Base-by-base conservation (phyloP, 2,113 vertebrate species). In the Bubo bubo region DNA sequence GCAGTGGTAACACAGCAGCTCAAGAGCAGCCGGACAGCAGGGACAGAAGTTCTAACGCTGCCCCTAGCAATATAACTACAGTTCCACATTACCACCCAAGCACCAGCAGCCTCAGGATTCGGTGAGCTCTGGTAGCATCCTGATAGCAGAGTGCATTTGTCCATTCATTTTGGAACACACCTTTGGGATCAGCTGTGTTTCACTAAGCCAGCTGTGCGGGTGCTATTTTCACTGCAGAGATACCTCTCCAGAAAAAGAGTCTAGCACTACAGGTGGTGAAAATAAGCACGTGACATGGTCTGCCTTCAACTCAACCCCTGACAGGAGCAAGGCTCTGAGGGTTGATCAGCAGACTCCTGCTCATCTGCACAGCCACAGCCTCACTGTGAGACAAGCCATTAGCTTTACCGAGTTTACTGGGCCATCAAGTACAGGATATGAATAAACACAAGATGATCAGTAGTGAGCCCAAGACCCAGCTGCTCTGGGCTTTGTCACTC, bases 121-220 rank as follows among this genome's bases (percentile, higher is more conserved):
- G 47, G 56, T 0, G 1, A 82, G 66, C 37, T 49, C 23, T 22
- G 34, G 39, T 0, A 72, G 34, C 72, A 79, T 9, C 47, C 55
- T 0, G 2, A 41, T 1, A 49, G n/a, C 1, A 1, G 6, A 88
- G 26, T 4, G 32, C 15, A 34, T 32, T 10, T 62, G 28, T 41
- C 20, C 28, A 23, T 14, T 49, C 17, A 45, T 55, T 76, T 67
- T 4, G 66, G 19, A 66, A 37, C 1, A 3, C 35, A 60, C 7
- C 63, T 86, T 32, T 45, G 56, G 24, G 28, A 83, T 37, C 34
- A 47, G 47, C 23, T 41, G 10, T 59, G 41, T 68, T 75, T 64
- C 32, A 50, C n/a, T 12, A 11, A 58, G n/a, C 3, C 59, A 80
- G 37, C n/a, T 75, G 30, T 16, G 8, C 1, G 0, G 62, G 18